Conservation (phyloP, 1,140 invertebrate species). For the Dysdera silvatica region DNA sequence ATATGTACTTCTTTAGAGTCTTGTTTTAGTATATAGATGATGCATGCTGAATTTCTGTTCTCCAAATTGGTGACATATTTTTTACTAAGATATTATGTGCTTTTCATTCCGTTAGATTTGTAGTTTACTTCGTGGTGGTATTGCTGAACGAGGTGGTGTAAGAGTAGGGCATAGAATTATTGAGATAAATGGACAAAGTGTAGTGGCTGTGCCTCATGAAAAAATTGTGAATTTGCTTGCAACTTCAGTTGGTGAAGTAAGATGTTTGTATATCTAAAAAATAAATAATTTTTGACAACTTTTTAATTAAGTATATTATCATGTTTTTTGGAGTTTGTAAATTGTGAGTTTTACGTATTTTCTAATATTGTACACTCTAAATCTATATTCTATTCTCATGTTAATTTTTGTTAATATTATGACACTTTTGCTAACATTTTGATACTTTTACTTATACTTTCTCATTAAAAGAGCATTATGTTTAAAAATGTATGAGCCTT, state of each 20-base stretch:
- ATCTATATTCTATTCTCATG: not conserved
- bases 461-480: no score
- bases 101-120: slow-evolving; percentile 65
- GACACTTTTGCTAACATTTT: not conserved
- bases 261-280: slow-evolving; percentile 34
- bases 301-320: not conserved
- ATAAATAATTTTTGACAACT: not conserved
- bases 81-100: not conserved
- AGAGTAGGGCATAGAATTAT: slow-evolving; percentile 98
- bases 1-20: no score
- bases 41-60: no score
- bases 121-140: slow-evolving; percentile 91
- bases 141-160: slow-evolving; percentile 95
- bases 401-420: not conserved
- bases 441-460: no score
- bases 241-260: slow-evolving; percentile 96
- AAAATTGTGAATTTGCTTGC: slow-evolving; percentile 97
- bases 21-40: no score
- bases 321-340: not conserved
- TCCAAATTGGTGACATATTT: no score
- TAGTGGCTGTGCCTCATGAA: slow-evolving; percentile 98
- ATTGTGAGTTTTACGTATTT: not conserved
- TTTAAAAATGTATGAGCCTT: no score
- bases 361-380: not conserved
- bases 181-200: slow-evolving; percentile 65